These are phyloP conservation scores for Drosophila pruinosa DNA, from an alignment of 1,140 invertebrate species.

Conservation along the genomic window DNA sequence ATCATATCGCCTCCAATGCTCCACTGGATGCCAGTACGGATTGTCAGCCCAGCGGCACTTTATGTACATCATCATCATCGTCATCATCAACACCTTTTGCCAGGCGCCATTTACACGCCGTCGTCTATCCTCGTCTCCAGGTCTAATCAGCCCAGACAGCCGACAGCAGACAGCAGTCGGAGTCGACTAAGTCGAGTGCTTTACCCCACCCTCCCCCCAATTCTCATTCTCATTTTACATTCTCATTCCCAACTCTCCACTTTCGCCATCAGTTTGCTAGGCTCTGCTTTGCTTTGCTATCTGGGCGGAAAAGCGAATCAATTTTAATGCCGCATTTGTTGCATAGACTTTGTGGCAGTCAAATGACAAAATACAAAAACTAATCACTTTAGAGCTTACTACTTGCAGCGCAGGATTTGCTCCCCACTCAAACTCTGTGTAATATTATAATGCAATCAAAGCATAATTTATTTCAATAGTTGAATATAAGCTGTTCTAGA, in stretches of 20 bases:
- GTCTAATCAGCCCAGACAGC: constrained; percentile 76
- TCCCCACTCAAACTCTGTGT: not conserved
- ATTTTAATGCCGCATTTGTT: constrained; percentile 76
- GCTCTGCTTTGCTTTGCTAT: not conserved
- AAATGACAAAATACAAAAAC: constrained; percentile 3
- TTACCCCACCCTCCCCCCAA: not conserved
- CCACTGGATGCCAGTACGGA: constrained; percentile 34
- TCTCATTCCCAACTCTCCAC: not conserved
- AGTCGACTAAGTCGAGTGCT: constrained; percentile 17
- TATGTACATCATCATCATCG: constrained; percentile 72
- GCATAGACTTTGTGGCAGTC: constrained; percentile 56
- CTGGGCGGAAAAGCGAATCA: constrained; percentile 62
- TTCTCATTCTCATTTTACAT: constrained; percentile 1
- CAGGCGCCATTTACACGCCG: constrained; percentile 78
- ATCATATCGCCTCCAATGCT: not conserved
- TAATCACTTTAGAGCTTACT: constrained; percentile 15
- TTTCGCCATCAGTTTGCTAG: not conserved
- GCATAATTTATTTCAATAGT: not conserved
- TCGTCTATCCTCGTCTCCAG: constrained; percentile 78
- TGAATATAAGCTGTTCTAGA: too few species aligned
- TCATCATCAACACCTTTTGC: constrained; percentile 74
- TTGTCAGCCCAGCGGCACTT: constrained; percentile 73
- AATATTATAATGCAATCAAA: not conserved
- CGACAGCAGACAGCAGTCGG: not conserved
- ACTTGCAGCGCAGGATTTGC: not conserved